These are phyloP conservation scores for Oryzias sinensis DNA, from an alignment of 2,797 vertebrate species.

Conservation along the genomic window DNA sequence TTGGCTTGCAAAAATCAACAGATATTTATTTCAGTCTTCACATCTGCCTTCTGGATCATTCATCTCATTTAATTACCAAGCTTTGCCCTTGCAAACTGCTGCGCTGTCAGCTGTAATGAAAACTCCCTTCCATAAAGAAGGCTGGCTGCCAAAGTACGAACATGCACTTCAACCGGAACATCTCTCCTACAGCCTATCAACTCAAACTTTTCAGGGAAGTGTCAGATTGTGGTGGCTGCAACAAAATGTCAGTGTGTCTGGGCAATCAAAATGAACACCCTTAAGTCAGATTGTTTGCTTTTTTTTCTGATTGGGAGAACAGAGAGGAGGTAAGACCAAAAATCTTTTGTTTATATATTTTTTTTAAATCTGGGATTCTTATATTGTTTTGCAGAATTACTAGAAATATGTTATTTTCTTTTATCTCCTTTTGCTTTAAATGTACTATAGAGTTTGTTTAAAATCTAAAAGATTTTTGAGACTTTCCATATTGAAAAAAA, in stretches of 20 bases:
- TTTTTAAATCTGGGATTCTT: no score
- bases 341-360: no score
- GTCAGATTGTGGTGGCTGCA: constrained; percentile 21
- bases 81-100: constrained; percentile 42
- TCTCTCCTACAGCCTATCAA: constrained; percentile 39
- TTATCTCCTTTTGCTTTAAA: no score
- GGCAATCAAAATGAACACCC: not conserved
- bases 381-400: no score
- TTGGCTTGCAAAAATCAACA: constrained; percentile 21
- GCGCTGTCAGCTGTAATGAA: constrained; percentile 53
- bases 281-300: not conserved
- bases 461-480: no score
- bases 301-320: no score
- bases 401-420: no score
- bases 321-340: no score
- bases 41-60: constrained; percentile 43
- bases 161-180: constrained; percentile 48
- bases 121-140: constrained; percentile 46
- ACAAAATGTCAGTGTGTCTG: constrained; percentile 11
- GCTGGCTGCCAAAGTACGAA: constrained; percentile 55
- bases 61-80: constrained; percentile 34
- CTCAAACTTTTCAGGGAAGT: constrained; percentile 24
- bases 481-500: no score
- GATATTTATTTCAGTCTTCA: constrained; percentile 31
- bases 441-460: no score